Evolutionary conservation across 1,140 invertebrate genomes (phyloP).

Genomic region (Saccostrea glomerata): DNA sequence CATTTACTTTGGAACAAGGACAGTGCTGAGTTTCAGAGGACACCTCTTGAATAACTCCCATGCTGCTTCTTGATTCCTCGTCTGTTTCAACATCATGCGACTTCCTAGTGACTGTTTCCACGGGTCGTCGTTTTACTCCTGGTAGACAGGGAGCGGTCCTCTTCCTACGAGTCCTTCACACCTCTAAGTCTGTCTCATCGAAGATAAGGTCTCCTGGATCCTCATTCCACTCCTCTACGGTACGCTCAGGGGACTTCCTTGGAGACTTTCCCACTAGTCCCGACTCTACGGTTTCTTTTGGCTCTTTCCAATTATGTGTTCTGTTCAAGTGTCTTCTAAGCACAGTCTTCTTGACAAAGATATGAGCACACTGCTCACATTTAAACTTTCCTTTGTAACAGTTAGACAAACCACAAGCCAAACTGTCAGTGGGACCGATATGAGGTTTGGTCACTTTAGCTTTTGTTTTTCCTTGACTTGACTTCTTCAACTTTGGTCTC

Average conservation of each 20-base stretch:
- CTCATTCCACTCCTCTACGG: background rate
- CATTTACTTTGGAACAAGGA: no score
- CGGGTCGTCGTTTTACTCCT: background rate
- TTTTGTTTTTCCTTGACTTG: no score
- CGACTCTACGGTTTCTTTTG: background rate
- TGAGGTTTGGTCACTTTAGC: no score
- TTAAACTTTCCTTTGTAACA: background rate
- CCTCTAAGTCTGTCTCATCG: background rate
- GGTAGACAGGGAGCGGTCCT: conserved; percentile 10
- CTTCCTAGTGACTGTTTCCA: background rate
- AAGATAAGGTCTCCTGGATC: conserved; percentile 18
- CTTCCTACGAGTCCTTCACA: background rate
- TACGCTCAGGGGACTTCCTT: no score
- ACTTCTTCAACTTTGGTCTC: no score
- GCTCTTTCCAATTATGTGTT: background rate
- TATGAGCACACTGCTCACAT: background rate
- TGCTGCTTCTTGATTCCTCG: no score
- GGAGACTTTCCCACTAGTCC: background rate
- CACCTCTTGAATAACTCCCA: no score
- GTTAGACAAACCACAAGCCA: background rate
- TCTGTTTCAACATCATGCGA: no score
- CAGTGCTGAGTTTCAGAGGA: no score
- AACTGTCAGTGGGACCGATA: no score
- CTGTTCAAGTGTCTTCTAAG: background rate
- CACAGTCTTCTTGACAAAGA: background rate